Percentiles rank a stretch among this genome's conserved stretches.
These are phyloP conservation scores for Hirtodrosophila cameraria DNA, from an alignment of 2,888 invertebrate species.

Conservation along the genomic window DNA sequence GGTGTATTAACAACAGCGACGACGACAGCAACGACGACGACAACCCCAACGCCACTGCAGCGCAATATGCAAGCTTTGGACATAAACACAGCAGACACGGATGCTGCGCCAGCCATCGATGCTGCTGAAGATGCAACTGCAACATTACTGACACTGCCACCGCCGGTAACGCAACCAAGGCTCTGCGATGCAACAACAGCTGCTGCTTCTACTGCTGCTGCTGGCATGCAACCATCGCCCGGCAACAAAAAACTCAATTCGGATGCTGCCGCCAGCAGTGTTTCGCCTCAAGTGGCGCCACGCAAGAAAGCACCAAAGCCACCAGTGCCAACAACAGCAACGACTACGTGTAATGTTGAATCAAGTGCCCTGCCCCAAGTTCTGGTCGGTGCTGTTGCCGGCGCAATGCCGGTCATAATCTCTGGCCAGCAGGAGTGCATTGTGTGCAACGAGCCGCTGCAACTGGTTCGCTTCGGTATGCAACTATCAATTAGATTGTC, in stretches of 20 bases:
- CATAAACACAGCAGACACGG: conserved; percentile 20
- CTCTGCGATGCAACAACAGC: conserved; percentile 29
- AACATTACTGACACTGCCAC: conserved; percentile 40
- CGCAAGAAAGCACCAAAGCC: conserved; percentile 79
- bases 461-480: conserved; percentile 86
- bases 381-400: conserved; percentile 12
- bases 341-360: conserved; percentile 7
- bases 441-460: conserved; percentile 89
- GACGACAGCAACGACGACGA: background rate
- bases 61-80: conserved; percentile 66
- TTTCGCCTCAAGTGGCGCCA: conserved; percentile 71
- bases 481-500: background rate
- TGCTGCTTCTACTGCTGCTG: background rate
- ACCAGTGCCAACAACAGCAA: conserved; percentile 39
- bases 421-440: conserved; percentile 86
- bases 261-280: conserved; percentile 52
- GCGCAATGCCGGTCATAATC: conserved; percentile 38
- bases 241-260: conserved; percentile 77
- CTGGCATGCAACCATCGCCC: conserved; percentile 48
- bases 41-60: conserved; percentile 39
- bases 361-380: conserved; percentile 7
- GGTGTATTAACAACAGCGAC: conserved; percentile 10
- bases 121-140: conserved; percentile 36
- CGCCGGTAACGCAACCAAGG: conserved; percentile 47
- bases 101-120: conserved; percentile 14